Conservation (phyloP, 2,113 vertebrate genomes). For the Condylura cristata region DNA sequence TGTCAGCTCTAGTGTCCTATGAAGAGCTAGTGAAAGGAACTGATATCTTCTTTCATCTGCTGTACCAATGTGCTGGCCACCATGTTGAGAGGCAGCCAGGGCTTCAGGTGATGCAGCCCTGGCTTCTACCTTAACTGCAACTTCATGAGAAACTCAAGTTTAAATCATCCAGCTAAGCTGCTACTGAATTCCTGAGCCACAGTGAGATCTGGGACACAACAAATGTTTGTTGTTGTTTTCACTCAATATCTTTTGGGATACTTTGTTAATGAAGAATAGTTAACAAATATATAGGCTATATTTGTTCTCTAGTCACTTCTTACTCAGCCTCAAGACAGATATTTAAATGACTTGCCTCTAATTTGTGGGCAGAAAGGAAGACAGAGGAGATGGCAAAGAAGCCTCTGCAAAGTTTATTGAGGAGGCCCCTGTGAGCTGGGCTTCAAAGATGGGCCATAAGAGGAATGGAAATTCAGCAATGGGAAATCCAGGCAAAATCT, state of each 20-base stretch:
- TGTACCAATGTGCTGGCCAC: neutral
- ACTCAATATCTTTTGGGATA: neutral
- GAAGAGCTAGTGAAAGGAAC: neutral
- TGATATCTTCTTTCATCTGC: neutral
- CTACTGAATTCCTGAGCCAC: neutral
- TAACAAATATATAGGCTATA: neutral
- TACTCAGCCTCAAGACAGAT: neutral
- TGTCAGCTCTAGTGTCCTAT: too few species aligned
- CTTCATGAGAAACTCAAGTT: neutral
- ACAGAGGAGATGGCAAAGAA: neutral
- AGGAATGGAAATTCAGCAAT: neutral
- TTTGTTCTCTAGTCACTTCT: neutral
- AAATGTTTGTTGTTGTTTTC: neutral
- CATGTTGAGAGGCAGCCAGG: neutral
- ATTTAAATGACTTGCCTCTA: neutral
- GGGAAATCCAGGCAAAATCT: neutral
- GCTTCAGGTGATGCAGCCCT: neutral
- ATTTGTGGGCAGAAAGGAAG: neutral
- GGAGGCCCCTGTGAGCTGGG: neutral
- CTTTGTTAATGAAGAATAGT: constrained; percentile 7
- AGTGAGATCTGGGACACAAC: neutral
- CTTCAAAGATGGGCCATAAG: neutral
- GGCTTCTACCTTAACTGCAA: neutral
- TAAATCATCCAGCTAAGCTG: neutral
- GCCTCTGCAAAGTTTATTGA: neutral